Evolutionary conservation across 2,797 vertebrate species (phyloP).

Genomic region (Mustela erminea): DNA sequence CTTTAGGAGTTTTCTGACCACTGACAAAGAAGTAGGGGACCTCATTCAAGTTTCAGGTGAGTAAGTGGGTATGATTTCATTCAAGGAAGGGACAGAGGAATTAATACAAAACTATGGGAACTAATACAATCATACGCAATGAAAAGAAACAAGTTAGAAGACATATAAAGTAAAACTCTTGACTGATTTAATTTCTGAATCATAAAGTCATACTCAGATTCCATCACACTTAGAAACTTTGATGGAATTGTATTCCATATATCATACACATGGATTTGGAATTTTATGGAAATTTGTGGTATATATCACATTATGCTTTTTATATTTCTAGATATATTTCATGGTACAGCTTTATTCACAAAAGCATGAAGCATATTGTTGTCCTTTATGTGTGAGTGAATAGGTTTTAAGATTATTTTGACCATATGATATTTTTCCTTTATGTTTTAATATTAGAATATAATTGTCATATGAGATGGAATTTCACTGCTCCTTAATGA

Average conservation of each 20-base stretch:
- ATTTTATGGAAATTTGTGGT: background rate
- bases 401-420: background rate
- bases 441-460: background rate
- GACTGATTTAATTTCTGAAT: background rate
- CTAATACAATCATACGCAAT: background rate
- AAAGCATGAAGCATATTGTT: background rate
- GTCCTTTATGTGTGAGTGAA: background rate
- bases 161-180: background rate
- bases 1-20: conserved; percentile 19
- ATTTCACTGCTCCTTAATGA: background rate
- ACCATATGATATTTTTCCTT: background rate
- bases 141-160: background rate
- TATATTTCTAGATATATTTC: background rate
- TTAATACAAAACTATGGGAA: conserved; percentile 3
- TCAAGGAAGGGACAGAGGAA: conserved; percentile 10
- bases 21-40: background rate
- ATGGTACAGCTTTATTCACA: background rate
- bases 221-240: background rate
- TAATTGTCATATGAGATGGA: background rate
- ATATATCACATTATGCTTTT: background rate
- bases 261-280: background rate
- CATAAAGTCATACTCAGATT: background rate
- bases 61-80: background rate
- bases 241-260: background rate
- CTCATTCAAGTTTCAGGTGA: background rate